Percentiles rank a stretch among this genome's conserved stretches.
Conservation (phyloP, 2,113 vertebrate species). For the human region DNA sequence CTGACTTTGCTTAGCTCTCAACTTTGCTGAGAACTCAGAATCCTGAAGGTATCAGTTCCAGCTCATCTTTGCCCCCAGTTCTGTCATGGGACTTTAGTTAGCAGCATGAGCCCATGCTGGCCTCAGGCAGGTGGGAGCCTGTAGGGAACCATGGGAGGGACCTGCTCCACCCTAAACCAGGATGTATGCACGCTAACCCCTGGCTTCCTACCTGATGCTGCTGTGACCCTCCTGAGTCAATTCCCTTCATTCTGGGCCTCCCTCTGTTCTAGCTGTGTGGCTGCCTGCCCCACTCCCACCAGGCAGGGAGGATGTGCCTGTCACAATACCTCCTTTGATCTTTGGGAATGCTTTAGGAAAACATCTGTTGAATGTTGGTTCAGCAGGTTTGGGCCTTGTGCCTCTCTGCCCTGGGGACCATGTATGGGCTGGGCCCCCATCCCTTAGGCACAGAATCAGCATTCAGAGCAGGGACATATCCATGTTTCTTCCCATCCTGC, state of each 20-base stretch:
- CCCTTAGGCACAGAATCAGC: not conserved
- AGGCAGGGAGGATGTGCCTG: conserved; percentile 40
- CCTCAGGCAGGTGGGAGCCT: not conserved
- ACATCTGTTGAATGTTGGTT: conserved; percentile 8
- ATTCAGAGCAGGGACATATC: not conserved
- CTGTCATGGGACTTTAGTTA: not conserved
- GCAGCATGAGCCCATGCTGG: not conserved
- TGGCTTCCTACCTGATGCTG: not conserved
- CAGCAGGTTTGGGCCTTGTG: not conserved
- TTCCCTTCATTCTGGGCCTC: not conserved
- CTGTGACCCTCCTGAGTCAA: not conserved
- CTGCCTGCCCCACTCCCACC: not conserved
- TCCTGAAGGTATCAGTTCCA: not conserved
- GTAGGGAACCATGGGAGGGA: not conserved
- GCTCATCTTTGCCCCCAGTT: not conserved
- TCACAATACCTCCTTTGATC: conserved; percentile 3
- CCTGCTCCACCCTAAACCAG: conserved; percentile 33
- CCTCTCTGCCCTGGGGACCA: not conserved
- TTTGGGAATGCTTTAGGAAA: conserved; percentile 38
- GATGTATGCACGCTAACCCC: conserved; percentile 66
- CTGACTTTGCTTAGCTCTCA: not conserved
- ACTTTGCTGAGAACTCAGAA: not conserved
- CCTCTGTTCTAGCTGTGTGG: not conserved
- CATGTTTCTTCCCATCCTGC: not conserved
- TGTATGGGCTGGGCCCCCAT: not conserved